phyloP scores from a whole-genome alignment of 1,140 invertebrate species.

The Drosophila parvula region DNA sequence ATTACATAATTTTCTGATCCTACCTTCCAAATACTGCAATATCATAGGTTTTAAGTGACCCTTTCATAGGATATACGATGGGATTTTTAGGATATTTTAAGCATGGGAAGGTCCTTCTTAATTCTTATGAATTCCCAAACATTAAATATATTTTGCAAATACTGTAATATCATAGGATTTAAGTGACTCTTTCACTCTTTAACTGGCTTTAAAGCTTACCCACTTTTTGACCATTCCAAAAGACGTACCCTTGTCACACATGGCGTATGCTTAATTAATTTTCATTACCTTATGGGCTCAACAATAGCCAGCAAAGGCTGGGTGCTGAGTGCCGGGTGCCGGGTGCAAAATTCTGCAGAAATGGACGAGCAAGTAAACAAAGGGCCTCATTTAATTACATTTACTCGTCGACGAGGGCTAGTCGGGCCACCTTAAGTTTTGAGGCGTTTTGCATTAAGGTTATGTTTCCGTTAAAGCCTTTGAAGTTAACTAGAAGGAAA shows the following conservation, averaged over 20 bases:
- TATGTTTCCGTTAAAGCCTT: slow-evolving; percentile 30
- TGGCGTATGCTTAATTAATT: slow-evolving; percentile 52
- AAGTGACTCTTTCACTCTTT: neutral
- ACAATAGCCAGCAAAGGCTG: neutral
- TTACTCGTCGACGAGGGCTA: slow-evolving; percentile 5
- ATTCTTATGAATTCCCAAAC: neutral
- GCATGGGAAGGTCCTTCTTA: too few species aligned
- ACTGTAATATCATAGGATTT: neutral
- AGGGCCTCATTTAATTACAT: slow-evolving; percentile 42
- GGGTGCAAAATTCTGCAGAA: neutral
- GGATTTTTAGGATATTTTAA: neutral
- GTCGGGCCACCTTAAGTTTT: slow-evolving; percentile 21
- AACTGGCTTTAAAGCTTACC: neutral
- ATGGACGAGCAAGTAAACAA: slow-evolving; percentile 28
- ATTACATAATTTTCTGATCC: too few species aligned
- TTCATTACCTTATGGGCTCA: slow-evolving; percentile 16
- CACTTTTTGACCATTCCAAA: neutral
- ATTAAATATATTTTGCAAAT: neutral
- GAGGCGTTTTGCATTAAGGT: slow-evolving; percentile 29
- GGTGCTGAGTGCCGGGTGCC: neutral
- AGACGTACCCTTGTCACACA: slow-evolving; percentile 12
- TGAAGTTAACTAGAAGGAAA: slow-evolving; percentile 31
- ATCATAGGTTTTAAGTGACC: neutral
- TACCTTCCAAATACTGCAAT: too few species aligned
- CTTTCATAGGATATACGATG: too few species aligned